These are phyloP conservation scores for Anastatus disparis DNA, from an alignment of 1,140 invertebrate species.

Conservation along the genomic window DNA sequence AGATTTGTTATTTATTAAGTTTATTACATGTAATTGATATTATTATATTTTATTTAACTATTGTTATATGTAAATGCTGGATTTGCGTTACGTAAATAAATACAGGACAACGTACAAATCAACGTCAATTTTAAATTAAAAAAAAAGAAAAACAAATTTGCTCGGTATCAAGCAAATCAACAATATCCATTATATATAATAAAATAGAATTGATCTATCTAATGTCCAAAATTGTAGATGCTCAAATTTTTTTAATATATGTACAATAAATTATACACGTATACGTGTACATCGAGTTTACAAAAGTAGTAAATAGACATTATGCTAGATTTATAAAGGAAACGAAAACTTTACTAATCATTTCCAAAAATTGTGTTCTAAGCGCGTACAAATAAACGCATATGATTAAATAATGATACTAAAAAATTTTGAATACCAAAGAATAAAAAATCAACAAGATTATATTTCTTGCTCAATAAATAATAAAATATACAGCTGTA, in stretches of 20 bases:
- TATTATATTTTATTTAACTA: conserved; percentile 14
- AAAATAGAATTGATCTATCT: conserved; percentile 29
- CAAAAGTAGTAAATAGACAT: conserved; percentile 42
- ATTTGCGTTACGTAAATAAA: conserved; percentile 20
- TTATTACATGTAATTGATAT: conserved; percentile 44
- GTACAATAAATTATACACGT: conserved; percentile 39
- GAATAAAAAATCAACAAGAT: conserved; percentile 28
- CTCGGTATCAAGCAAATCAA: conserved; percentile 42
- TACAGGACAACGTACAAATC: conserved; percentile 19
- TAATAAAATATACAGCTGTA: conserved; percentile 19
- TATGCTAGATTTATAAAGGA: conserved; percentile 30
- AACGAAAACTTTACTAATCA: conserved; percentile 16
- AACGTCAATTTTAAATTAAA: conserved; percentile 42
- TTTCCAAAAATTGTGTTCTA: conserved; percentile 11
- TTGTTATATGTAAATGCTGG: conserved; percentile 12
- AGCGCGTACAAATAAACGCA: conserved; percentile 4
- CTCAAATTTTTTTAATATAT: conserved; percentile 30
- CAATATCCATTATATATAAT: conserved; percentile 31
- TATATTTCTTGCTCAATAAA: conserved; percentile 31
- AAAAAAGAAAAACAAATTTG: conserved; percentile 43
- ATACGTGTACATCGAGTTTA: conserved; percentile 36
- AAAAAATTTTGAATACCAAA: conserved; percentile 32
- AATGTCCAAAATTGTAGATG: conserved; percentile 14
- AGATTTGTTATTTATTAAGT: conserved; percentile 24
- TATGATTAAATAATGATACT: background rate